Base-by-base conservation (phyloP, 23 tunicate species). In the Diplosoma virens region DNA sequence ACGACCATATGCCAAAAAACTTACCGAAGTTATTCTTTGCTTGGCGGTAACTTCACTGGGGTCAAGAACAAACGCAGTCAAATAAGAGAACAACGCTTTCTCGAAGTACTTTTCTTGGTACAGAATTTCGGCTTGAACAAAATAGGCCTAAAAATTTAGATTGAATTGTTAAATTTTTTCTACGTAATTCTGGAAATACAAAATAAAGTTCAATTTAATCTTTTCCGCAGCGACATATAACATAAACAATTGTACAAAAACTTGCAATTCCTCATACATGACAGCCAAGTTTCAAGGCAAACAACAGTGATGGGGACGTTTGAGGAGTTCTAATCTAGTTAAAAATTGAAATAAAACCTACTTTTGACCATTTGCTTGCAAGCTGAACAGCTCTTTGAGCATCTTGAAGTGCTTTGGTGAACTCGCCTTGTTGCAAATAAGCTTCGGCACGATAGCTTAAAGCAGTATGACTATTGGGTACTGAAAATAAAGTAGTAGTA, bases 401-500 rank as follows among this genome's bases (percentile, higher is more conserved):
- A 35, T 82, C 87, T 47, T 48, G 5, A 24, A 58, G 31, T 0
- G 87, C 87, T 3, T 33, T 28, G 2, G 48, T 55, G 50, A 53
- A 64, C 0, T 74, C 46, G 16, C 64, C 45, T 33, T 64, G 23
- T n/a, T 17, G 37, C 9, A 63, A 63, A 5, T 64, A 25, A 1
- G 87, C 87, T 50, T 82, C 77, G 22, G 87, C 87, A 18, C 87
- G 59, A 34, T 74, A 66, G 3, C 74, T n/a, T 16, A 58, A 33
- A 1, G 67, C 81, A 50, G 33, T 32, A 50, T 82, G 87, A 52
- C 80, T 74, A 16, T 64, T 54, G 2, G 87, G 87, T 14, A 32
- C 86, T 81, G 35, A 35, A 72, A 72, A 36, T 34, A 68, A 36
- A 34, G 23, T 25, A 9, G 28, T 25, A 65, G 6, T 17, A 14